Conservation (phyloP, 1,140 invertebrate species). For the Hydropsyche tenuis region DNA sequence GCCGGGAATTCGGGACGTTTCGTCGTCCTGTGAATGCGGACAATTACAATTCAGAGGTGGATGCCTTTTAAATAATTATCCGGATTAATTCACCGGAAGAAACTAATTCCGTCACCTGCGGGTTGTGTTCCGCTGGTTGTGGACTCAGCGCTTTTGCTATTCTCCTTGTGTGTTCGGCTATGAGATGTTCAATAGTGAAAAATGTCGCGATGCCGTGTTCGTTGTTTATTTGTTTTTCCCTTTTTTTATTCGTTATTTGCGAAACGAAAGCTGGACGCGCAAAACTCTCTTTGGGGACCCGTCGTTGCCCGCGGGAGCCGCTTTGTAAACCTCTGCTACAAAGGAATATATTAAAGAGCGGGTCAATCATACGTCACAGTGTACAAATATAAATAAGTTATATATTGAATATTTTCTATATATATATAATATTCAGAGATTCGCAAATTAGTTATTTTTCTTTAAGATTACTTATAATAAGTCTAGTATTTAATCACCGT, state of each 20-base stretch:
- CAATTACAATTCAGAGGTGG: conserved; percentile 3
- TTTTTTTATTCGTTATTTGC: not conserved
- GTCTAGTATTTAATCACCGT: too few species aligned
- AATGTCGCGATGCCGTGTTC: not conserved
- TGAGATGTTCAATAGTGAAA: not conserved
- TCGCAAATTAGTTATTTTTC: too few species aligned
- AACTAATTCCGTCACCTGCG: conserved; percentile 8
- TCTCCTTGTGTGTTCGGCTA: not conserved
- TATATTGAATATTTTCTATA: too few species aligned
- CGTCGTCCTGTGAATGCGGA: conserved; percentile 18
- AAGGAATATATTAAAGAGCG: not conserved
- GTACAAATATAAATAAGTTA: not conserved
- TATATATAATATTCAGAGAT: too few species aligned
- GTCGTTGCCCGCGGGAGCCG: not conserved
- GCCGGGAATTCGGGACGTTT: conserved; percentile 23
- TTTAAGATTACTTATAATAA: too few species aligned
- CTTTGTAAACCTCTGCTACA: conserved; percentile 8
- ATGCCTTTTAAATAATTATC: conserved; percentile 16
- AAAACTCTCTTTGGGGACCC: conserved; percentile 3
- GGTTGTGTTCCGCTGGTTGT: not conserved
- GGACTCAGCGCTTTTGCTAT: not conserved
- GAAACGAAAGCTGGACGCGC: not conserved
- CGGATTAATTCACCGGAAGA: conserved; percentile 10
- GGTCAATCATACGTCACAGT: conserved; percentile 1
- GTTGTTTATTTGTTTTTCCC: too few species aligned